These are phyloP conservation scores for Drosophila subobscura DNA, from an alignment of 1,140 invertebrate species.

Conservation along the genomic window DNA sequence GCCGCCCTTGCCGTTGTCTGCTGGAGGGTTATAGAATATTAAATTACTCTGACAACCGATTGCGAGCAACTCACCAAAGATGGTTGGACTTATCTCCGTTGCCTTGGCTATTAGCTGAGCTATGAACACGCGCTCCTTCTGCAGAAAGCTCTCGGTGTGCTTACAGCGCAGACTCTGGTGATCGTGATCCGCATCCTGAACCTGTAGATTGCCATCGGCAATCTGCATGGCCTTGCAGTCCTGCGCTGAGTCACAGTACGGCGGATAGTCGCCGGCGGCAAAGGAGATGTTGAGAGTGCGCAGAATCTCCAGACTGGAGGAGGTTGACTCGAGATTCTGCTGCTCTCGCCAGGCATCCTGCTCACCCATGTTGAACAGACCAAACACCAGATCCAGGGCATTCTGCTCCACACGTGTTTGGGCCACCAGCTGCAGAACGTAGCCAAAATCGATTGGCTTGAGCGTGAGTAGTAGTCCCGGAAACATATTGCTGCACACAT, in stretches of 20 bases:
- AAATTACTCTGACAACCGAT: not conserved
- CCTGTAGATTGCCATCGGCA: conserved; percentile 8
- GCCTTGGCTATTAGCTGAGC: conserved; percentile 74
- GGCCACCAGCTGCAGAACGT: conserved; percentile 84
- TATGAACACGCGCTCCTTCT: conserved; percentile 74
- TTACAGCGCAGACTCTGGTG: conserved; percentile 83
- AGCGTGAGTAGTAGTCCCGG: conserved; percentile 85
- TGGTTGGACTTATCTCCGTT: conserved; percentile 73
- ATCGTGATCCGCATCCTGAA: conserved; percentile 22
- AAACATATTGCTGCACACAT: conserved; percentile 85
- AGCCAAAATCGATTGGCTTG: conserved; percentile 85
- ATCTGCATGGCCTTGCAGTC: conserved; percentile 55
- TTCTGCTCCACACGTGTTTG: conserved; percentile 75
- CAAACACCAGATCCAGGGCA: conserved; percentile 66
- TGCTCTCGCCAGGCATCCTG: conserved; percentile 76
- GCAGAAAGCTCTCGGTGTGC: conserved; percentile 79
- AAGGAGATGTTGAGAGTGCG: conserved; percentile 75
- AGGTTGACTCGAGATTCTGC: conserved; percentile 70
- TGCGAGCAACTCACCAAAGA: conserved; percentile 60
- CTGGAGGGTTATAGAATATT: too few species aligned
- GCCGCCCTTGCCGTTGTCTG: conserved; percentile 83
- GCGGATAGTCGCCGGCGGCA: conserved; percentile 70
- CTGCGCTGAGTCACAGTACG: conserved; percentile 60
- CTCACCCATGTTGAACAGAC: conserved; percentile 81
- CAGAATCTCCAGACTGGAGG: conserved; percentile 74